Evolutionary conservation across 1,140 invertebrate genomes (phyloP).

Genomic region (Harpegnathos saltator): DNA sequence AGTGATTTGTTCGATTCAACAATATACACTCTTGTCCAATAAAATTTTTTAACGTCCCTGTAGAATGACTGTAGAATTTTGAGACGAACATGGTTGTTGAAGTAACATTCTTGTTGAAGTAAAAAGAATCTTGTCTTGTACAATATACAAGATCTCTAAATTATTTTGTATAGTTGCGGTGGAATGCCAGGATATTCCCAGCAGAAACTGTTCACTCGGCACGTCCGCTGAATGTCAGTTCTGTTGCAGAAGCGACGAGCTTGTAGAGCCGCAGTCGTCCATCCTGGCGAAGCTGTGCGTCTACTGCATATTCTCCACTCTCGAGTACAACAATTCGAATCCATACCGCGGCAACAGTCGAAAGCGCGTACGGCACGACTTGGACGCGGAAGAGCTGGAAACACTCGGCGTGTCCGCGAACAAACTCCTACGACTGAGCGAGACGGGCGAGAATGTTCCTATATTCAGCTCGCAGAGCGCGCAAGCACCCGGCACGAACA

Average conservation of each 20-base stretch:
- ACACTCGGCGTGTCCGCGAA: conserved; percentile 86
- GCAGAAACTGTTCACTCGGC: not conserved
- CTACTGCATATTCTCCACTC: conserved; percentile 92
- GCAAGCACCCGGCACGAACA: conserved; percentile 83
- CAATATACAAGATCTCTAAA: too few relatives aligned
- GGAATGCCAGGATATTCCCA: too few relatives aligned
- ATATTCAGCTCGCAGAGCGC: conserved; percentile 86
- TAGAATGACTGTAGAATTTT: too few relatives aligned
- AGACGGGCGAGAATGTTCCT: conserved; percentile 87
- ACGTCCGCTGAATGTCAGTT: conserved; percentile 10
- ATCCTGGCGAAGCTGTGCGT: conserved; percentile 91
- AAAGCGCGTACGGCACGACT: conserved; percentile 88
- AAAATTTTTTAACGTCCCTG: too few relatives aligned
- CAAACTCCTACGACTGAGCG: conserved; percentile 89
- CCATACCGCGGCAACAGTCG: conserved; percentile 84
- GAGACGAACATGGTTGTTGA: too few relatives aligned
- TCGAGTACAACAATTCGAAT: conserved; percentile 88
- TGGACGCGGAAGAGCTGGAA: conserved; percentile 88
- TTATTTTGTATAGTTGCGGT: too few relatives aligned
- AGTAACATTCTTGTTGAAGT: too few relatives aligned
- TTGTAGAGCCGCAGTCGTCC: conserved; percentile 92
- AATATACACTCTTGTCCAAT: too few relatives aligned
- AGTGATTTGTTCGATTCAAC: too few relatives aligned
- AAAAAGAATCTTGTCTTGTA: too few relatives aligned
- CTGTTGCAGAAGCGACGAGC: conserved; percentile 86